Conservation (phyloP, 2,888 invertebrate species). For the Mesoligia furuncula region DNA sequence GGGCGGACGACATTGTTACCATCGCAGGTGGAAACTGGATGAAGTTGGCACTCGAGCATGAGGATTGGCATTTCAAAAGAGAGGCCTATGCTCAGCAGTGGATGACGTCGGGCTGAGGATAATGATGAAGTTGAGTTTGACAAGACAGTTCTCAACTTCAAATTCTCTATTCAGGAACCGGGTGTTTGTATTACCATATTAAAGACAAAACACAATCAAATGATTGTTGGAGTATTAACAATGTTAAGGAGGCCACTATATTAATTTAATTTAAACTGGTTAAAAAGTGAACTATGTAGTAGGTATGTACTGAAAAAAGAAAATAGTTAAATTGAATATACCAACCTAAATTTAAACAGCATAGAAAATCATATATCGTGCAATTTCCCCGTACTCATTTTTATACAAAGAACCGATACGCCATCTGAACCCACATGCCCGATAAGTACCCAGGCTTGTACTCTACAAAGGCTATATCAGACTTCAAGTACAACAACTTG, state of each 20-base stretch:
- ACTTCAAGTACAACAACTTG: conserved; percentile 50
- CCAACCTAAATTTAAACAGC: neutral
- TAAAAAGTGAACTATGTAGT: neutral
- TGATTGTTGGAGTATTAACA: neutral
- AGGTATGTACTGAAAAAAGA: too few relatives aligned
- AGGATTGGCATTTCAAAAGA: too few relatives aligned
- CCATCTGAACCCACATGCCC: conserved; percentile 32
- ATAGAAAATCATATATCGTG: neutral
- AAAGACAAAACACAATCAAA: neutral
- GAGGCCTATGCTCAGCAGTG: too few relatives aligned
- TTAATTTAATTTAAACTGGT: neutral
- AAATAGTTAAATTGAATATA: neutral
- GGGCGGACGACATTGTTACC: too few relatives aligned
- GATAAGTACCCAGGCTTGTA: conserved; percentile 31
- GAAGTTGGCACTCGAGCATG: too few relatives aligned
- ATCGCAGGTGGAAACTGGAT: too few relatives aligned
- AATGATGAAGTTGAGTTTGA: neutral
- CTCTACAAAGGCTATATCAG: conserved; percentile 36
- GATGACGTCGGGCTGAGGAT: too few relatives aligned
- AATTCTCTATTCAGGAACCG: neutral
- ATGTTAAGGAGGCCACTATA: too few relatives aligned
- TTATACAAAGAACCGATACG: conserved; percentile 6
- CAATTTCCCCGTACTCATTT: neutral
- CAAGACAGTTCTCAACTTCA: neutral
- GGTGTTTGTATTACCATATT: neutral